Base-by-base conservation (phyloP, 2,113 vertebrate genomes). In the Thamnaconus septentrionalis region DNA sequence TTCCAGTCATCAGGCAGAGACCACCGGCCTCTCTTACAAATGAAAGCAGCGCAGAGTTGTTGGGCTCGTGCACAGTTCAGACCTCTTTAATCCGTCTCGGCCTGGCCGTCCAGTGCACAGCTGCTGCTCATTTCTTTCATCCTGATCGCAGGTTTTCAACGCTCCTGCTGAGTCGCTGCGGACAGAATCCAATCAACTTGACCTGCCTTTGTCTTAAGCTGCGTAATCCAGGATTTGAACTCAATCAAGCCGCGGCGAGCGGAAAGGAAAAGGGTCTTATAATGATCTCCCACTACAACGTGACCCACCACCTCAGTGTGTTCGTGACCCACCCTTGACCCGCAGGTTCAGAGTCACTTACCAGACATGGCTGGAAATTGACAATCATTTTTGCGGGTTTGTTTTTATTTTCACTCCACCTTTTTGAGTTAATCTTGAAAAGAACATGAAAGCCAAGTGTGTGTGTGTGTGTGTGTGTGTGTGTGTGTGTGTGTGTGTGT, bases 151-250 rank as follows among this genome's bases (percentile, higher is more conserved):
- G 55, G 41, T 60, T 64, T 69, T 69, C 64, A 73, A 74, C 62
- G 53, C 7, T 1, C 7, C 60, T 3, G 4, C 56, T 9, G 39
- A 49, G 42, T 47, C 12, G 42, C 64, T 3, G 18, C 31, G 5
- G 40, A 62, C 47, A 9, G 6, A 73, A 79, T 81, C 71, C 79
- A 79, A 77, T 73, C 58, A 71, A 56, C 40, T 69, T 58, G 71
- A 80, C 52, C 62, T 5, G n/a, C 63, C 55, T 76, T 80, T 85
- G 72, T 82, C 68, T 65, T 70, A 63, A 73, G 39, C 60, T 77
- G 66, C 59, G 40, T 82, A 82, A 85, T 84, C 85, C 79, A 57
- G 81, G 75, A 84, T 84, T 78, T 70, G 10, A 68, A 71, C 57
- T 66, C 68, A 64, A 69, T 75, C 64, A 56, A 69, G 66, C 71